Conservation (phyloP, 2,797 vertebrate genomes). For the Phoxinus dragarum region DNA sequence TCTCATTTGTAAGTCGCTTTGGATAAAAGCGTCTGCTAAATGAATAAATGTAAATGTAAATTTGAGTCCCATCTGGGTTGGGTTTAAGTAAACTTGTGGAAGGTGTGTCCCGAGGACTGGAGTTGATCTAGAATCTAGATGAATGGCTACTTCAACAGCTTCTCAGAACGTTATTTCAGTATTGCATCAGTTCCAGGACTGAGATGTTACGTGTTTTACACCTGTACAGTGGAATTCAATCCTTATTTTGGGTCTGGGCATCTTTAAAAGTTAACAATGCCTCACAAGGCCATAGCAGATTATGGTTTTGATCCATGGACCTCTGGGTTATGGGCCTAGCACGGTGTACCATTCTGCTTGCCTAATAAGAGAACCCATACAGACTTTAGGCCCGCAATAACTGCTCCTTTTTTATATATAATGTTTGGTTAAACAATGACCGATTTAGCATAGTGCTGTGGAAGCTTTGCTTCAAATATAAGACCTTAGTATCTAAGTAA, state of each 20-base stretch:
- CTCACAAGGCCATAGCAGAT: conserved; percentile 67
- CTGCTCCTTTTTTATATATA: background rate
- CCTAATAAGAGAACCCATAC: background rate
- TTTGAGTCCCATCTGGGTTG: too few relatives aligned
- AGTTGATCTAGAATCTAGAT: background rate
- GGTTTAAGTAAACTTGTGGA: background rate
- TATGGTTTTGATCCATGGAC: conserved; percentile 78
- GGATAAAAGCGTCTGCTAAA: too few relatives aligned
- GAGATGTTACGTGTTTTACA: background rate
- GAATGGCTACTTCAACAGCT: background rate
- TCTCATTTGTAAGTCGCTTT: too few relatives aligned
- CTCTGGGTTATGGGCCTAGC: conserved; percentile 81
- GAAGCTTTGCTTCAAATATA: background rate
- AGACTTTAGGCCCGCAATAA: background rate
- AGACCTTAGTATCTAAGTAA: background rate
- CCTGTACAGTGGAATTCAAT: background rate
- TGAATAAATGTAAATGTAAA: too few relatives aligned
- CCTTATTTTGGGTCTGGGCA: background rate
- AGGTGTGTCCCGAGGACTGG: background rate
- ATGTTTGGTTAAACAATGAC: background rate
- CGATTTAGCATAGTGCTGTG: background rate
- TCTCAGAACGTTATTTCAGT: background rate
- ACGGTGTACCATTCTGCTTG: conserved; percentile 79
- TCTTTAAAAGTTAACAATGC: background rate
- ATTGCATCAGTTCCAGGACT: background rate